Conservation (phyloP, 1,140 invertebrate species). For the Zaprionus kolodkinae region DNA sequence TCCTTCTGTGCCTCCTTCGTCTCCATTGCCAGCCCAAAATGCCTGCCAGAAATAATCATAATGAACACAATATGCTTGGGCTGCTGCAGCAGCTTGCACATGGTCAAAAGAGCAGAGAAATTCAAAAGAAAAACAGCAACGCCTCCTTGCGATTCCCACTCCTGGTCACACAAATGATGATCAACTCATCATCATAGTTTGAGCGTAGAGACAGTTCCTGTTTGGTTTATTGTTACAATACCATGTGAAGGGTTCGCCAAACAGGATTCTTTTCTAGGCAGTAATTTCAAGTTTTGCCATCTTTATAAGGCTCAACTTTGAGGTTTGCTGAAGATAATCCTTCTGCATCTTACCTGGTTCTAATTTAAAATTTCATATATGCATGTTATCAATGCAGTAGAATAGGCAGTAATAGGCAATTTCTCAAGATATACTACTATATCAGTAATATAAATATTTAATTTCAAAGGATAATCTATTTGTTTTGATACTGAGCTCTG, state of each 20-base stretch:
- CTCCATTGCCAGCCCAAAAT: slow-evolving; percentile 23
- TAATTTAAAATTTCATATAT: neutral
- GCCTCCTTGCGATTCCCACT: slow-evolving; percentile 33
- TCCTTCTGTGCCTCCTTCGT: neutral
- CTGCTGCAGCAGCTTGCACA: slow-evolving; percentile 20
- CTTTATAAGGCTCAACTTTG: neutral
- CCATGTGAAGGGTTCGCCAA: neutral
- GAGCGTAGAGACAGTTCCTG: neutral
- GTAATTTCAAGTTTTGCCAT: neutral
- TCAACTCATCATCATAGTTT: slow-evolving; percentile 8
- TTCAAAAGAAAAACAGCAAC: slow-evolving; percentile 74
- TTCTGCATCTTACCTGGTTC: too few species aligned
- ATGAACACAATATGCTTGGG: slow-evolving; percentile 68
- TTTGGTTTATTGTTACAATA: neutral
- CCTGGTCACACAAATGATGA: slow-evolving; percentile 9
- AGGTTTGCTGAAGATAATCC: too few species aligned
- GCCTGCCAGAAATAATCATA: slow-evolving; percentile 76
- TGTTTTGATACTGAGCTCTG: too few species aligned
- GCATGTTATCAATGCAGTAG: neutral
- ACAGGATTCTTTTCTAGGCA: neutral
- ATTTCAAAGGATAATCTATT: too few species aligned
- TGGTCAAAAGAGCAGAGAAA: slow-evolving; percentile 51
- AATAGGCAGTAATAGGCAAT: too few species aligned
- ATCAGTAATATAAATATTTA: too few species aligned
- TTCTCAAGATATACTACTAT: too few species aligned